Percentiles rank a stretch among this genome's conserved stretches.
These are phyloP conservation scores for Metopia argyrocephala DNA, from an alignment of 2,888 invertebrate genomes.

Conservation along the genomic window DNA sequence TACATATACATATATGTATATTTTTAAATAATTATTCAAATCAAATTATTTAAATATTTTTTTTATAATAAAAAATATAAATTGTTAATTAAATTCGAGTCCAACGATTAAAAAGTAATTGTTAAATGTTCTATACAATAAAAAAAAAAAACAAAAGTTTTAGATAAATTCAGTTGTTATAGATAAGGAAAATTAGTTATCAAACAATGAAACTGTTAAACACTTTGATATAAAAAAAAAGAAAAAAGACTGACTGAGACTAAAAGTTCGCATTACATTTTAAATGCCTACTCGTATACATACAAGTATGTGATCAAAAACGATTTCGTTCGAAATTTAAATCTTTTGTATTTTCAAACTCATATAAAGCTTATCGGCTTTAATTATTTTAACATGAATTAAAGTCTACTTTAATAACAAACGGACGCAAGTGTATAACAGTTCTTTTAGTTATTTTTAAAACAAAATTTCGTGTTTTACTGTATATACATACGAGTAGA, in stretches of 20 bases:
- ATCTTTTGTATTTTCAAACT: no score
- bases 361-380: no score
- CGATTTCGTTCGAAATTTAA: no score
- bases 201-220: background rate
- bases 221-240: background rate
- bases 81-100: conserved; percentile 66
- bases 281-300: no score
- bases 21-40: conserved; percentile 37
- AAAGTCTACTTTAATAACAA: no score
- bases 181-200: conserved; percentile 15
- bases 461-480: no score
- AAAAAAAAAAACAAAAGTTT: background rate
- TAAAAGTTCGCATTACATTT: no score
- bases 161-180: background rate
- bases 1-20: conserved; percentile 30
- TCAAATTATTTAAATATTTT: conserved; percentile 17
- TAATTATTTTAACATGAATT: no score
- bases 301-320: no score
- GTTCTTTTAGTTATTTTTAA: background rate
- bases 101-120: conserved; percentile 52
- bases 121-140: background rate
- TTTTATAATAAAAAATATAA: conserved; percentile 24
- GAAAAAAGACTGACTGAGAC: background rate
- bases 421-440: no score
- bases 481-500: no score